Percentiles rank a stretch among this genome's conserved stretches.
These are phyloP conservation scores for Lasius fuliginosus DNA, from an alignment of 2,888 invertebrate genomes.

Conservation along the genomic window DNA sequence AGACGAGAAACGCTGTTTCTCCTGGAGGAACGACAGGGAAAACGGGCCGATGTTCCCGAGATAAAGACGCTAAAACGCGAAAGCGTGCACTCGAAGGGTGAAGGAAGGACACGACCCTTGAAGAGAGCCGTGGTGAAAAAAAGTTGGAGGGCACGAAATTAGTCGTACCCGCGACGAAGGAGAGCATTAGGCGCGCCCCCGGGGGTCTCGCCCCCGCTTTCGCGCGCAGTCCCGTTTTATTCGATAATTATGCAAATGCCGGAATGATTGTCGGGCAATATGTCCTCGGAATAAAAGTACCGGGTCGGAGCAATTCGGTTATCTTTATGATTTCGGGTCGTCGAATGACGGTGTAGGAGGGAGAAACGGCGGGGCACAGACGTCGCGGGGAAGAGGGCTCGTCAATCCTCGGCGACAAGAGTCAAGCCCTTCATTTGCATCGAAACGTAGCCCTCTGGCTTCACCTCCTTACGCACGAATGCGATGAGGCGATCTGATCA, in stretches of 20 bases:
- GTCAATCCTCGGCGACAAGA: constrained; percentile 59
- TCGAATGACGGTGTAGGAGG: constrained; percentile 60
- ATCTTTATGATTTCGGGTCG: constrained; percentile 84
- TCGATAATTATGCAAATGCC: constrained; percentile 86
- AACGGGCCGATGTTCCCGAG: constrained; percentile 27
- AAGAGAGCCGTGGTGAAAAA: constrained; percentile 59
- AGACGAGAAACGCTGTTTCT: constrained; percentile 18
- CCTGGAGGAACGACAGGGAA: background rate
- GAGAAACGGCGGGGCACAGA: constrained; percentile 61
- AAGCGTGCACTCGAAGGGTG: constrained; percentile 25
- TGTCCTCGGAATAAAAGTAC: constrained; percentile 84
- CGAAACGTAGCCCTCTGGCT: constrained; percentile 78
- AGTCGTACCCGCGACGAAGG: constrained; percentile 76
- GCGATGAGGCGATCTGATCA: constrained; percentile 69
- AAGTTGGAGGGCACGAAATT: constrained; percentile 80
- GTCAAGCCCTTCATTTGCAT: constrained; percentile 85
- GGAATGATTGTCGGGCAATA: constrained; percentile 86
- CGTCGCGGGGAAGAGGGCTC: constrained; percentile 60
- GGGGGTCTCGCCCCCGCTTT: constrained; percentile 60
- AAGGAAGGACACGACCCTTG: constrained; percentile 56
- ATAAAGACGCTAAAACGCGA: constrained; percentile 48
- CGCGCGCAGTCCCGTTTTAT: constrained; percentile 79
- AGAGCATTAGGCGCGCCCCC: constrained; percentile 70
- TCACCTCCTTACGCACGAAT: constrained; percentile 17
- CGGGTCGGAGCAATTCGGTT: constrained; percentile 84